Conservation (phyloP, 2,888 invertebrate species). For the Phania funesta region DNA sequence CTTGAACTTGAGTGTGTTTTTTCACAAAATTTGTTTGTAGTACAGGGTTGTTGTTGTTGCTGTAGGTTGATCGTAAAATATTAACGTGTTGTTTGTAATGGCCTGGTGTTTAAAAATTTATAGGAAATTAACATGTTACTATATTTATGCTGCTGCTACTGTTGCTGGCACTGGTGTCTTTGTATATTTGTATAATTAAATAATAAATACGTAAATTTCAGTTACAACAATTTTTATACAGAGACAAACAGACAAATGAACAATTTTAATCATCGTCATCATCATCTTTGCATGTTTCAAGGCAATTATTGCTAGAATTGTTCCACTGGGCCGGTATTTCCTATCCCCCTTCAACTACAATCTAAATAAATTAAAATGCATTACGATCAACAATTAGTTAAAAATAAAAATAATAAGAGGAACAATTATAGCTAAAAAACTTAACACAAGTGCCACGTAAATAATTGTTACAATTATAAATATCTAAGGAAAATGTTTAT, state of each 20-base stretch:
- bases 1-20: conserved; percentile 38
- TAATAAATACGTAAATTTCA: conserved; percentile 47
- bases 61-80: conserved; percentile 5
- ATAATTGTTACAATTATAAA: conserved; percentile 58
- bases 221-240: conserved; percentile 18
- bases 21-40: background rate
- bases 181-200: conserved; percentile 39
- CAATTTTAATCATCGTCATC: conserved; percentile 43
- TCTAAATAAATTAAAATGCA: conserved; percentile 63
- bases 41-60: background rate
- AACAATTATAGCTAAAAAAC: conserved; percentile 30
- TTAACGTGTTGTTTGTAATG: conserved; percentile 37
- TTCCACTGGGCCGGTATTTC: conserved; percentile 34
- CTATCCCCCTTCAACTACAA: background rate
- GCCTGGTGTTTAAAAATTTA: conserved; percentile 47
- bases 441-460: conserved; percentile 51
- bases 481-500: conserved; percentile 7
- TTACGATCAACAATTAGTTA: conserved; percentile 56
- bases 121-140: conserved; percentile 61
- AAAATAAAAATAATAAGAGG: background rate
- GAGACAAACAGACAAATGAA: conserved; percentile 12
- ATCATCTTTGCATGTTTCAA: conserved; percentile 70
- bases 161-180: background rate
- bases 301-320: conserved; percentile 63
- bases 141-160: too few relatives aligned